Evolutionary conservation across 2,888 invertebrate genomes (phyloP).

Genomic region (Salticus scenicus): DNA sequence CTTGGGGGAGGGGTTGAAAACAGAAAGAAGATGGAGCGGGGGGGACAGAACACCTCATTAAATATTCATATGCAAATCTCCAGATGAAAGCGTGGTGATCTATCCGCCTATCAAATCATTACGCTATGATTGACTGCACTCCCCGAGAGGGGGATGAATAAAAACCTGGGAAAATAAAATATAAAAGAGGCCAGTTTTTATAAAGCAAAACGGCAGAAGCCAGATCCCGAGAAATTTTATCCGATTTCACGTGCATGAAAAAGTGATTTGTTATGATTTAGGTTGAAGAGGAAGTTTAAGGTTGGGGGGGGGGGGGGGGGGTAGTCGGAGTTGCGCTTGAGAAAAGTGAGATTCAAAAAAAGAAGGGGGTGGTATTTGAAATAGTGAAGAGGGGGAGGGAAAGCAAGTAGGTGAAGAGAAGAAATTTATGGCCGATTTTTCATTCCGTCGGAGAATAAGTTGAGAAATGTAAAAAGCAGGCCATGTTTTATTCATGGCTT

Average conservation of each 20-base stretch:
- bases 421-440: conserved; percentile 67
- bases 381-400: not conserved
- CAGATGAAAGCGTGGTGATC: conserved; percentile 56
- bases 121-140: conserved; percentile 45
- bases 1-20: not conserved
- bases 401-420: not conserved
- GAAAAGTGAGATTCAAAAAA: conserved; percentile 17
- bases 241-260: conserved; percentile 53
- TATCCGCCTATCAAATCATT: conserved; percentile 61
- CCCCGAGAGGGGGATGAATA: no score
- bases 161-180: not conserved
- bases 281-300: not conserved
- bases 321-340: not conserved
- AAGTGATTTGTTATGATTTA: conserved; percentile 69
- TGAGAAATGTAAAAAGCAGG: conserved; percentile 58
- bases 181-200: conserved; percentile 15
- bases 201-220: conserved; percentile 15
- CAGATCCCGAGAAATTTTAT: conserved; percentile 38
- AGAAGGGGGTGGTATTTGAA: not conserved
- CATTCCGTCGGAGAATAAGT: conserved; percentile 29
- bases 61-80: conserved; percentile 68
- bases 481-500: conserved; percentile 64
- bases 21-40: not conserved
- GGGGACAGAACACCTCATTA: conserved; percentile 37
- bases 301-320: not conserved